phyloP scores from a whole-genome alignment of 2,888 invertebrate species.

The Balanococcus diminutus region DNA sequence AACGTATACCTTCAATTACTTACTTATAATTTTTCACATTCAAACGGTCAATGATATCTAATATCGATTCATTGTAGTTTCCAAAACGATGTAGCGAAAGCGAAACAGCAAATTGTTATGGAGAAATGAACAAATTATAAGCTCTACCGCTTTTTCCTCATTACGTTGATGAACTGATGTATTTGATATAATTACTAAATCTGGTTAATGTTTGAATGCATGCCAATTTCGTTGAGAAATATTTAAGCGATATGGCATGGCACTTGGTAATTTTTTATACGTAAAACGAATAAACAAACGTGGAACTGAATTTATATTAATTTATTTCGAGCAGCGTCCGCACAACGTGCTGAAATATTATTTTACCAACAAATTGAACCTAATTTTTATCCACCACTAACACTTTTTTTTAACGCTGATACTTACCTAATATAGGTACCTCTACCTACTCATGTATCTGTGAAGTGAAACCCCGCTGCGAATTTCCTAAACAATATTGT shows the following conservation, averaged over 20 bases:
- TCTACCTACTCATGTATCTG: too few relatives aligned
- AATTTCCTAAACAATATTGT: too few relatives aligned
- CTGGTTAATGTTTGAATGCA: slow-evolving; percentile 44
- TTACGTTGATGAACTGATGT: slow-evolving; percentile 33
- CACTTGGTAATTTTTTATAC: slow-evolving; percentile 19
- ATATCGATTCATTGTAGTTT: neutral
- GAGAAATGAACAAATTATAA: slow-evolving; percentile 24
- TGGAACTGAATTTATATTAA: slow-evolving; percentile 37
- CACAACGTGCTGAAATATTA: slow-evolving; percentile 29
- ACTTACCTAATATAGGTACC: too few relatives aligned
- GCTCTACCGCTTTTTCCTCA: slow-evolving; percentile 29
- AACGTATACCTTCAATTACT: too few relatives aligned
- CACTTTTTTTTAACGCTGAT: neutral
- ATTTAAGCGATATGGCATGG: slow-evolving; percentile 29
- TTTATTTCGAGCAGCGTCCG: slow-evolving; percentile 22
- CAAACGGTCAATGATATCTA: neutral
- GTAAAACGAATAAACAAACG: slow-evolving; percentile 39
- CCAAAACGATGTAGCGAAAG: neutral
- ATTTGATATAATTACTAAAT: slow-evolving; percentile 44
- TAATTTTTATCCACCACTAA: neutral
- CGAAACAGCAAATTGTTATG: neutral
- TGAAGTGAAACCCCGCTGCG: too few relatives aligned
- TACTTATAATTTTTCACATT: neutral
- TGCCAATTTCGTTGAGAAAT: slow-evolving; percentile 46
- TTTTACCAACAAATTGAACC: slow-evolving; percentile 9